Evolutionary conservation across 2,888 invertebrate species (phyloP).

Genomic region (Cheilosia vulpina): DNA sequence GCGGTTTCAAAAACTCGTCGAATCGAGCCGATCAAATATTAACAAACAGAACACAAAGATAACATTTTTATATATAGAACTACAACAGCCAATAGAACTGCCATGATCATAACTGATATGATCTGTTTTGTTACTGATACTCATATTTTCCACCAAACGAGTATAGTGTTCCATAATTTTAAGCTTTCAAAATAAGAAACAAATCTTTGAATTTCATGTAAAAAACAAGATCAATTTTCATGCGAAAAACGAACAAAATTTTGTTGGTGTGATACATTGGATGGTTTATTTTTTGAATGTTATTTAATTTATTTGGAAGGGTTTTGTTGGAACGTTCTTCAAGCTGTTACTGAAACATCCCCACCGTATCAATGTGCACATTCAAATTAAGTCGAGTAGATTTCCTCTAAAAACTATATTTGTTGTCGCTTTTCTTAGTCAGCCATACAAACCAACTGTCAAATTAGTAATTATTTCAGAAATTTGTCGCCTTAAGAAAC

Average conservation of each 20-base stretch:
- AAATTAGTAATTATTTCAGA: no score
- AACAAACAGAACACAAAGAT: conserved; percentile 11
- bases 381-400: no score
- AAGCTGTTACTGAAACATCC: not conserved
- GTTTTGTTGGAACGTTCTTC: no score
- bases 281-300: conserved; percentile 16
- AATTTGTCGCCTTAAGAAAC: no score
- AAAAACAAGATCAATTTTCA: not conserved
- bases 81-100: conserved; percentile 73
- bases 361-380: no score
- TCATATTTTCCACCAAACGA: conserved; percentile 56
- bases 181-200: conserved; percentile 25
- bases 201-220: not conserved
- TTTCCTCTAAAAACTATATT: no score
- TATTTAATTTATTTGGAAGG: not conserved
- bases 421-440: no score
- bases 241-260: not conserved
- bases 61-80: conserved; percentile 59
- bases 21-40: conserved; percentile 55
- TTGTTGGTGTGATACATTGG: conserved; percentile 30
- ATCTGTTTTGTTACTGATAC: conserved; percentile 58
- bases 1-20: conserved; percentile 70
- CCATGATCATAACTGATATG: conserved; percentile 66
- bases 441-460: no score
- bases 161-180: conserved; percentile 64